Evolutionary conservation across 2,888 invertebrate genomes (phyloP), one percentile per base, ranked within the genome.

Genomic region (Noctuana brunneofusca): DNA sequence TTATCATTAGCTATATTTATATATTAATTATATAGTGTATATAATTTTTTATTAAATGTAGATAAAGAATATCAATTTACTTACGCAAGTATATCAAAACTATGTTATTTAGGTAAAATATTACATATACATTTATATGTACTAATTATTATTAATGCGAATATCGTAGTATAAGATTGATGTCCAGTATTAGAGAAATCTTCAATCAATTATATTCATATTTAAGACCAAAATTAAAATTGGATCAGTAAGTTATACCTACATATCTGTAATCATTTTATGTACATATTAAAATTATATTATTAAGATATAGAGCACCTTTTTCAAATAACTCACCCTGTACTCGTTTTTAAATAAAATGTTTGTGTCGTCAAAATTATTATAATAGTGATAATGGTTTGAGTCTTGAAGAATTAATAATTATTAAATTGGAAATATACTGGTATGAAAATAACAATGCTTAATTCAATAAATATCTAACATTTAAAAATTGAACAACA

Each of bases 341-440:
- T 38, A 14, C n/a, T 38, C 38, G 38, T 38, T 38, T 14, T 38
- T 38, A 38, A 14, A 12, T 20, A 46, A 20, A 11, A 46, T 46
- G 18, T 46, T 52, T 32, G 53, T 53, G 53, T 35, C 35, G 53
- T 53, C 53, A 35, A 53, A 53, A 53, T 53, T 53, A 35, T 53
- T 53, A n/a, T 53, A 53, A 20, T 20, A 35, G 53, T 53, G 32
- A 53, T 53, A 35, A 8, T 53, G 35, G 18, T 53, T 53, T 35
- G 18, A 35, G 3, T 53, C 20, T 53, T 53, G 53, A 53, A 38
- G 38, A 35, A 35, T 35, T 35, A 35, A 35, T 35, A 35, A 35
- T 35, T 30, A n/a, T n/a, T n/a, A n/a, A n/a, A n/a, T n/a, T n/a
- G n/a, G 30, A 30, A 30, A 30, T 30, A 9, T 35, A n/a, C n/a